These are phyloP conservation scores for Pseudomyrmex gracilis DNA, from an alignment of 1,140 invertebrate species.

Conservation along the genomic window DNA sequence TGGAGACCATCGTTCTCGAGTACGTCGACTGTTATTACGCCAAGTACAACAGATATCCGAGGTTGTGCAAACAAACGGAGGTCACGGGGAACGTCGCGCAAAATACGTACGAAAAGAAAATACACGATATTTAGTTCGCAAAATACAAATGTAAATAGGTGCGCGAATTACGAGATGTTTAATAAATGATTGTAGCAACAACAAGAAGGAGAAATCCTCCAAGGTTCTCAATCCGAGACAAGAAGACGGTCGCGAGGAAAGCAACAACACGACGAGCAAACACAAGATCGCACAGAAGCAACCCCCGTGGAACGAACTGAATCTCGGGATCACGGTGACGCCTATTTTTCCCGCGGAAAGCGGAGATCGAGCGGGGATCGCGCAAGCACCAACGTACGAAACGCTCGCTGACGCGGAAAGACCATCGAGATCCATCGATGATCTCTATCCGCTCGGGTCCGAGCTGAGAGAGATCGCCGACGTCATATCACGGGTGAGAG, in stretches of 20 bases:
- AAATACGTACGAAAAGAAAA: slow-evolving; percentile 18
- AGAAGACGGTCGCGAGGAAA: not conserved
- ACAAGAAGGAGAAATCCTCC: slow-evolving; percentile 12
- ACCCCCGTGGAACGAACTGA: slow-evolving; percentile 44
- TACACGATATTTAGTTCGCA: not conserved
- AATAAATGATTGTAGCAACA: not conserved
- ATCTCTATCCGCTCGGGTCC: slow-evolving; percentile 81
- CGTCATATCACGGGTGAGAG: slow-evolving; percentile 84
- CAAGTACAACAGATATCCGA: slow-evolving; percentile 94
- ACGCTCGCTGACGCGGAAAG: slow-evolving; percentile 64
- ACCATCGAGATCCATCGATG: slow-evolving; percentile 80
- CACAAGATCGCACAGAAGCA: not conserved
- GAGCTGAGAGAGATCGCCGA: slow-evolving; percentile 87
- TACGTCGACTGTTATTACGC: slow-evolving; percentile 95
- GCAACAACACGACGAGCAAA: not conserved
- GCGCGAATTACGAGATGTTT: not conserved
- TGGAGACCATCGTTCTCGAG: slow-evolving; percentile 94
- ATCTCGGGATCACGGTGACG: slow-evolving; percentile 71
- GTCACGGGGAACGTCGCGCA: not conserved
- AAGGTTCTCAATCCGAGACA: not conserved
- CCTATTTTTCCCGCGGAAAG: slow-evolving; percentile 65
- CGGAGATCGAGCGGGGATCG: not conserved
- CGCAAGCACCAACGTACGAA: not conserved
- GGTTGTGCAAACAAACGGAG: slow-evolving; percentile 88
- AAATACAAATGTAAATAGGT: not conserved